A percentile compares a stretch with the other conserved stretches of the same genome.
Conservation (phyloP, 2,113 vertebrate species). For the Paedocypris sp. region DNA sequence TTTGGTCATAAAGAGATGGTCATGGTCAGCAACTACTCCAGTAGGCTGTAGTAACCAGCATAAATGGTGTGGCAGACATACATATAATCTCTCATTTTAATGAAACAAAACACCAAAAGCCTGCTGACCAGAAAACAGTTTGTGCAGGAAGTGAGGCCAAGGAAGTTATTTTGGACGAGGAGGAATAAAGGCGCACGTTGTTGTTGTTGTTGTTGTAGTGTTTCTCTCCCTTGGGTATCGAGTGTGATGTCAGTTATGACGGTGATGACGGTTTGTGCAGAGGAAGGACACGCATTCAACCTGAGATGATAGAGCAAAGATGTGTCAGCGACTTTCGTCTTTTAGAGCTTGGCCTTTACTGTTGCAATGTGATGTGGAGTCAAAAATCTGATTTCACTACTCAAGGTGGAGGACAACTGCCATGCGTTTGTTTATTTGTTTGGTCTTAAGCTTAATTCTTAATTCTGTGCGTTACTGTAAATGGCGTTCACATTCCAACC, state of each 20-base stretch:
- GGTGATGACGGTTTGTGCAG: not conserved
- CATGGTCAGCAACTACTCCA: no score
- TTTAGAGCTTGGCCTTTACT: not conserved
- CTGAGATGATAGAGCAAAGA: not conserved
- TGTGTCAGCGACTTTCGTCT: not conserved
- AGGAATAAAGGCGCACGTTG: conserved; percentile 24
- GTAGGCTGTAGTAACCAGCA: not conserved
- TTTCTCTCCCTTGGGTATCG: conserved; percentile 9
- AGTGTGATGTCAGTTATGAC: not conserved
- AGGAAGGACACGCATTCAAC: not conserved
- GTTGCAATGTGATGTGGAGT: not conserved
- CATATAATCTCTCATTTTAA: conserved; percentile 25
- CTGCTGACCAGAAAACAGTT: conserved; percentile 25
- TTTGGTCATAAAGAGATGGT: no score
- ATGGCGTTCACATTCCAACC: no score
- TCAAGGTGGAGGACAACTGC: not conserved
- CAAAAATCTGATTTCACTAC: not conserved
- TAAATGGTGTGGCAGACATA: conserved; percentile 20
- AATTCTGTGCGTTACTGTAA: no score
- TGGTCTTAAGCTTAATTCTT: not conserved
- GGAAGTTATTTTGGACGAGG: conserved; percentile 11
- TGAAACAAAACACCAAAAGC: conserved; percentile 16
- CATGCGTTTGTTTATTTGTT: not conserved
- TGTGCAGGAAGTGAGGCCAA: conserved; percentile 12
- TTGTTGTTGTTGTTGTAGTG: no score